A percentile compares a stretch with the other conserved stretches of the same genome.
phyloP scores from a whole-genome alignment of 2,113 vertebrate species.

The Anguilla japonica region DNA sequence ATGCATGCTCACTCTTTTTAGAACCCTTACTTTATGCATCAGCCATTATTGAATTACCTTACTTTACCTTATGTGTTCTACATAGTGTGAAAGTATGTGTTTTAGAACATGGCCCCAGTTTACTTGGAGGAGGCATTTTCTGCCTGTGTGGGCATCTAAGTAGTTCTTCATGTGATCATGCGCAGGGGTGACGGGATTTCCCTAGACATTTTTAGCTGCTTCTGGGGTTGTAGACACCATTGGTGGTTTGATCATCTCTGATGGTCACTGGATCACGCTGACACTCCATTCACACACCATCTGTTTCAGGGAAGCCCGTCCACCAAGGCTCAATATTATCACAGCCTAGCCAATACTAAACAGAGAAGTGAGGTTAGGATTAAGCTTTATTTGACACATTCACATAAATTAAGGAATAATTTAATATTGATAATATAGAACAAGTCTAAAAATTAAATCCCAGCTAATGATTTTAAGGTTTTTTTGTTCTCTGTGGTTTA shows the following conservation, averaged over 20 bases:
- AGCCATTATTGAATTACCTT: too few relatives aligned
- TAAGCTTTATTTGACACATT: too few relatives aligned
- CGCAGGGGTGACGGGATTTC: neutral
- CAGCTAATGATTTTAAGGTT: neutral
- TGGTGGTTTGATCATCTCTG: neutral
- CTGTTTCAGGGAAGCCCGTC: neutral
- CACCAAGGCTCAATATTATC: neutral
- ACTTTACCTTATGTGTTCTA: too few relatives aligned
- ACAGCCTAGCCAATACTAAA: neutral
- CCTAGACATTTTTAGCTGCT: slow-evolving; percentile 1
- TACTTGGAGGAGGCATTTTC: neutral
- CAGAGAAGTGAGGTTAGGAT: neutral
- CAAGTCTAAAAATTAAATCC: neutral
- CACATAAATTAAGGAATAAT: neutral
- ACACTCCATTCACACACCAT: neutral
- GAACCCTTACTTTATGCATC: too few relatives aligned
- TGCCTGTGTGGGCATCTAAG: neutral
- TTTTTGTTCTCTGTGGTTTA: neutral
- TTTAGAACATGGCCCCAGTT: too few relatives aligned
- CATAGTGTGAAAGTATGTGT: too few relatives aligned
- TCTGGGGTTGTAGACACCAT: neutral
- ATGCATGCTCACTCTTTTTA: too few relatives aligned
- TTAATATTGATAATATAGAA: too few relatives aligned
- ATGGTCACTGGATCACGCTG: neutral
- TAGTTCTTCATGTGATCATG: neutral